These are phyloP conservation scores for Protosalanx chinensis DNA, from an alignment of 2,797 vertebrate genomes.

Conservation along the genomic window DNA sequence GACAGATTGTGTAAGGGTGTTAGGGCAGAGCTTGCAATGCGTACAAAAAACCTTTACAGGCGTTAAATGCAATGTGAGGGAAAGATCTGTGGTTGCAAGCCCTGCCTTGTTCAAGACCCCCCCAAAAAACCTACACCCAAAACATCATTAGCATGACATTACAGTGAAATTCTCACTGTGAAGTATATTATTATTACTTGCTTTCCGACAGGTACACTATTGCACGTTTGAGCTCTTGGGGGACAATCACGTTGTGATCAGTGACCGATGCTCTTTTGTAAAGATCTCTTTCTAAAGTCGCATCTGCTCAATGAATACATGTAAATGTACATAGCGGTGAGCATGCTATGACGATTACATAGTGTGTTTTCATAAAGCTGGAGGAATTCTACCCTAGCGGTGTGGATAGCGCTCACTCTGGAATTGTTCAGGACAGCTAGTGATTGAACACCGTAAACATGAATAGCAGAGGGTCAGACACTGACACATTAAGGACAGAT, in stretches of 20 bases:
- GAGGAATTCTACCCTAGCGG: background rate
- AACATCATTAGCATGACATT: too few species aligned
- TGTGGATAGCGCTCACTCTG: conserved; percentile 7
- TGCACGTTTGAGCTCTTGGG: too few species aligned
- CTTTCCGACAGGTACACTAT: too few species aligned
- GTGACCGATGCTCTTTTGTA: too few species aligned
- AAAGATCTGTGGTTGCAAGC: conserved; percentile 10
- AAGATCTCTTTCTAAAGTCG: too few species aligned
- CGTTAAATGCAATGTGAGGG: conserved; percentile 20
- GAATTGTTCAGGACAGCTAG: background rate
- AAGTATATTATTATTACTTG: too few species aligned
- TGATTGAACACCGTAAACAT: background rate
- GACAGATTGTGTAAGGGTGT: conserved; percentile 14
- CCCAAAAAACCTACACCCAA: background rate
- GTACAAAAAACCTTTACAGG: conserved; percentile 22
- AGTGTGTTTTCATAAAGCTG: background rate
- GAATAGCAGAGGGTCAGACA: background rate
- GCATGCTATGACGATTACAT: background rate
- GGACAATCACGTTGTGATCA: too few species aligned
- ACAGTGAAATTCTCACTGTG: too few species aligned
- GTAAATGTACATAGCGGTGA: background rate
- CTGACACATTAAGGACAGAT: background rate
- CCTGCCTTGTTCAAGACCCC: background rate
- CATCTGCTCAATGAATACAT: too few species aligned
- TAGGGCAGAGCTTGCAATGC: conserved; percentile 18